These are phyloP conservation scores for Thalassaphorura encarpata DNA, from an alignment of 1,140 invertebrate species.

Conservation along the genomic window DNA sequence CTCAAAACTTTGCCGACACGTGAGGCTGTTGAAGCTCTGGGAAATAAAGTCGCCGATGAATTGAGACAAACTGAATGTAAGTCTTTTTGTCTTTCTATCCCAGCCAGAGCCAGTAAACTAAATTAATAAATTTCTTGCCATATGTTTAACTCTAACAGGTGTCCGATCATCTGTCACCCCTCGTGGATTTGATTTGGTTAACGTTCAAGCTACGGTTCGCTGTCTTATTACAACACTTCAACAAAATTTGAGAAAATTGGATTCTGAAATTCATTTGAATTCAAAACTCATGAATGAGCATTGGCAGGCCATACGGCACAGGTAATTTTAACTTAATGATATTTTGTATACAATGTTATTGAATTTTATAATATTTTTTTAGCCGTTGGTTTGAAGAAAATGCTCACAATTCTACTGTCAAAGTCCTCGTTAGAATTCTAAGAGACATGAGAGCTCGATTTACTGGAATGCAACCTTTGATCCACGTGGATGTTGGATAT, in stretches of 20 bases:
- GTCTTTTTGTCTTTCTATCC: not conserved
- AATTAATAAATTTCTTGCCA: too few species aligned
- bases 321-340: constrained; percentile 31
- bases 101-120: not conserved
- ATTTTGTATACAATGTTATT: constrained; percentile 1
- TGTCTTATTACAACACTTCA: constrained; percentile 86
- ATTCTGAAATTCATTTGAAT: constrained; percentile 82
- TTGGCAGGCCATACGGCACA: constrained; percentile 85
- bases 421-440: constrained; percentile 84
- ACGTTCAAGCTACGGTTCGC: constrained; percentile 65
- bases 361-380: constrained; percentile 18
- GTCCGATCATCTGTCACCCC: constrained; percentile 20
- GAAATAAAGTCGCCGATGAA: constrained; percentile 77
- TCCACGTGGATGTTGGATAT: constrained; percentile 96
- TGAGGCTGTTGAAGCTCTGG: constrained; percentile 83
- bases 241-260: constrained; percentile 83
- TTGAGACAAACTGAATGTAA: constrained; percentile 39
- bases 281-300: constrained; percentile 76
- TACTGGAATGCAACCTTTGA: constrained; percentile 75
- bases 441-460: constrained; percentile 81
- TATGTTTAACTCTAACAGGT: constrained; percentile 16
- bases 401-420: constrained; percentile 92
- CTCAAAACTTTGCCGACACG: constrained; percentile 95
- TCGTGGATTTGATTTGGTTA: constrained; percentile 29
- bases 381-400: constrained; percentile 97